phyloP scores from a whole-genome alignment of 2,797 vertebrate species.

The Crenichthys baileyi region DNA sequence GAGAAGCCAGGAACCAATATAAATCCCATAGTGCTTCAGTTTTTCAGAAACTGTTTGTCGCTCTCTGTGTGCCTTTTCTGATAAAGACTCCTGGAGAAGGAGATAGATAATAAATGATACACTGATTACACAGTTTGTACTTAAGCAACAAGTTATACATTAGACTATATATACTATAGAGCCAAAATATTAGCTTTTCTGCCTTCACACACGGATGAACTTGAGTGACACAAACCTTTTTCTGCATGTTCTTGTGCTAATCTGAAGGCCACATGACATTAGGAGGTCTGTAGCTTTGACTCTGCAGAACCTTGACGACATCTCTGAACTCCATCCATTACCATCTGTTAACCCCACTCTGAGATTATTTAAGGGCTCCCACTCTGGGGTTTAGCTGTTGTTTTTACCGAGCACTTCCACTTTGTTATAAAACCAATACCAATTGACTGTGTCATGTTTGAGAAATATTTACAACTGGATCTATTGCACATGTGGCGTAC shows the following conservation, averaged over 20 bases:
- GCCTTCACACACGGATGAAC: too few species aligned
- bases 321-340: background rate
- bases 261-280: background rate
- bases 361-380: background rate
- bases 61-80: slow-evolving; percentile 77
- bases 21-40: slow-evolving; percentile 64
- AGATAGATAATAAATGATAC: slow-evolving; percentile 5
- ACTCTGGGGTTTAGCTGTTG: background rate
- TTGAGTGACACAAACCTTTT: too few species aligned
- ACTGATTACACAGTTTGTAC: background rate
- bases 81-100: slow-evolving; percentile 85
- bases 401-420: background rate
- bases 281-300: background rate
- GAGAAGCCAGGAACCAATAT: slow-evolving; percentile 84
- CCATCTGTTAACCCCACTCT: background rate
- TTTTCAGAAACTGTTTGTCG: slow-evolving; percentile 70
- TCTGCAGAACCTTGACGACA: background rate
- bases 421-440: background rate
- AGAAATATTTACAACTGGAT: background rate
- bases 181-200: background rate
- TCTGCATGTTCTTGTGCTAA: background rate
- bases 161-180: background rate
- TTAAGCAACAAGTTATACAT: slow-evolving; percentile 4
- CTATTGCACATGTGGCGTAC: background rate
- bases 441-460: background rate